Evolutionary conservation across 2,888 invertebrate species (phyloP).

Genomic region (Metalampra italica): DNA sequence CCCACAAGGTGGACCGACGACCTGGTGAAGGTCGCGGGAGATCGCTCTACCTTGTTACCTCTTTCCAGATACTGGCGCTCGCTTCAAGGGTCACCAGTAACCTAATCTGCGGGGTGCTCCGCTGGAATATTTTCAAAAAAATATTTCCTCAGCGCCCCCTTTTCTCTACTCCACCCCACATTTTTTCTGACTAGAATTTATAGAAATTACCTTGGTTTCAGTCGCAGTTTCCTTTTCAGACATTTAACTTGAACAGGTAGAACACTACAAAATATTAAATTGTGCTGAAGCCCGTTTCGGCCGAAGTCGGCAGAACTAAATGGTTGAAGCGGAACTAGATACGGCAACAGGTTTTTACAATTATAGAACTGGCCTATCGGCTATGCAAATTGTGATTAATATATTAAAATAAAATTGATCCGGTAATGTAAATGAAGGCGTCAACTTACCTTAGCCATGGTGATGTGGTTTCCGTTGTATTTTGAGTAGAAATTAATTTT

Average conservation of each 20-base stretch:
- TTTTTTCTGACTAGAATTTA: too few relatives aligned
- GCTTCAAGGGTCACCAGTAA: too few relatives aligned
- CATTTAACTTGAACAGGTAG: neutral
- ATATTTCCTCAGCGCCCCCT: too few relatives aligned
- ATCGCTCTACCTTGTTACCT: too few relatives aligned
- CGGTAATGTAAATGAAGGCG: slow-evolving; percentile 19
- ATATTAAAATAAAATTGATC: slow-evolving; percentile 16
- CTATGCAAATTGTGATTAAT: slow-evolving; percentile 45
- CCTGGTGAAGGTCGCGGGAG: too few relatives aligned
- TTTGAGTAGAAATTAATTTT: slow-evolving; percentile 84
- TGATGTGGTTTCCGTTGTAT: slow-evolving; percentile 82
- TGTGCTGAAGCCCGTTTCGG: neutral
- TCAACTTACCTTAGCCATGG: slow-evolving; percentile 81
- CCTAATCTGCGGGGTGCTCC: too few relatives aligned
- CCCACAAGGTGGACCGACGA: too few relatives aligned
- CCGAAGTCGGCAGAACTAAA: neutral
- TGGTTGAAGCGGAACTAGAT: slow-evolving; percentile 8
- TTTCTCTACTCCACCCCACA: too few relatives aligned
- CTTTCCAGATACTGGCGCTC: too few relatives aligned
- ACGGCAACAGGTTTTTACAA: slow-evolving; percentile 9
- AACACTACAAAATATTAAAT: neutral
- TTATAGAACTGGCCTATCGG: slow-evolving; percentile 28
- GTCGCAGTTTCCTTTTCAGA: slow-evolving; percentile 35
- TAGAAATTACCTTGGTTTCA: slow-evolving; percentile 35
- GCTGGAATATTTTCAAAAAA: too few relatives aligned